Evolutionary conservation across 2,797 vertebrate species (phyloP).

Genomic region (Phoxinus dragarum): DNA sequence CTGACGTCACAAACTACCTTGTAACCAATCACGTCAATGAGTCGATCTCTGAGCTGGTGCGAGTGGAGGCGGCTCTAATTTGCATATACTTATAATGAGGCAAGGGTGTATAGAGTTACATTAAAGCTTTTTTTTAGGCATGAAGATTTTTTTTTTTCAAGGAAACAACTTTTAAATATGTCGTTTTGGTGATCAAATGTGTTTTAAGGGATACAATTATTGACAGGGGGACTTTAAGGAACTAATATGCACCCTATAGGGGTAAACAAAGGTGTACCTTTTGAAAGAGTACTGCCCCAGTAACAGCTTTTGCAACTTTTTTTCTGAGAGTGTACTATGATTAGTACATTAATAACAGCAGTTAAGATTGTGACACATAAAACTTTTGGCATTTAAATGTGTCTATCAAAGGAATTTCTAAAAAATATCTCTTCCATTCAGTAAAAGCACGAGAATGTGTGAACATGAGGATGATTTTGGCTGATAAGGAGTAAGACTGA

Average conservation of each 20-base stretch:
- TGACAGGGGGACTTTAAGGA: no score
- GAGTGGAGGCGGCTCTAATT: no score
- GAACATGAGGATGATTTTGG: neutral
- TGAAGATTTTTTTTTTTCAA: no score
- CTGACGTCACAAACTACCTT: no score
- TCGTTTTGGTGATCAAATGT: no score
- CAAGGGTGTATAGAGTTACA: no score
- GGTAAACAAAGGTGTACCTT: neutral
- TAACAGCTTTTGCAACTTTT: neutral
- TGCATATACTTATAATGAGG: no score
- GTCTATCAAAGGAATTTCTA: neutral
- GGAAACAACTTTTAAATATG: no score
- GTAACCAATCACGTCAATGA: no score
- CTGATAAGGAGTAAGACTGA: neutral
- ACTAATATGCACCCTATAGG: neutral
- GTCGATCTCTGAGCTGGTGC: no score
- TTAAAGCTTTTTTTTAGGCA: no score
- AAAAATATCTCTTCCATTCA: neutral
- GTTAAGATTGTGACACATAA: neutral
- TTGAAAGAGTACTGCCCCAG: neutral
- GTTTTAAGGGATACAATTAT: no score
- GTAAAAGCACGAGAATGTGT: neutral
- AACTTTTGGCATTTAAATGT: neutral
- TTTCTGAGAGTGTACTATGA: neutral
- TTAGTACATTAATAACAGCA: neutral